Evolutionary conservation across 2,113 vertebrate species (phyloP).

Genomic region (Laticauda colubrina): DNA sequence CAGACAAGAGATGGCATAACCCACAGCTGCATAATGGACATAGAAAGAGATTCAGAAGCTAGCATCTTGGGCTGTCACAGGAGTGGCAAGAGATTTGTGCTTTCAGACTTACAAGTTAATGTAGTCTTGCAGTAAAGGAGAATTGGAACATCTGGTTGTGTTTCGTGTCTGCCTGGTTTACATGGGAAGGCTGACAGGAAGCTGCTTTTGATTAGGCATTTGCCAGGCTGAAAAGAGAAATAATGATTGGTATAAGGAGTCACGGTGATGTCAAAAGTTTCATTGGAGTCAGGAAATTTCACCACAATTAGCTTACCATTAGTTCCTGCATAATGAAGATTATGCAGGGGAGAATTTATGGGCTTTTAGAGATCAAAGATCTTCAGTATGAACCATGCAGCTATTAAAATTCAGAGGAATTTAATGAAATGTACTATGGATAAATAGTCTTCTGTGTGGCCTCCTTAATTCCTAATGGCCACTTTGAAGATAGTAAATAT

Average conservation of each 20-base stretch:
- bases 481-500: neutral
- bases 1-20: neutral
- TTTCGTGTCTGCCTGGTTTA: neutral
- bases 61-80: neutral
- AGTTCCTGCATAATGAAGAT: neutral
- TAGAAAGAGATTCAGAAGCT: neutral
- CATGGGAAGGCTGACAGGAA: neutral
- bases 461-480: neutral
- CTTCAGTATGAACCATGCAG: neutral
- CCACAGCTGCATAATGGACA: neutral
- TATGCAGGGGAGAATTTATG: neutral
- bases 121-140: neutral
- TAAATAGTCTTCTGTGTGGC: neutral
- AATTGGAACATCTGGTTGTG: neutral
- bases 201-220: neutral
- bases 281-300: neutral
- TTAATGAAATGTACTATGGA: neutral
- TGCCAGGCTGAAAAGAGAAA: neutral
- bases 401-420: neutral
- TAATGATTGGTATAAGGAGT: neutral
- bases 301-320: neutral
- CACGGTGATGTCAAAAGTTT: constrained; percentile 5
- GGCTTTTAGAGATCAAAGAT: neutral
- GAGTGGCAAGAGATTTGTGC: neutral
- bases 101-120: neutral